These are phyloP conservation scores for Heterohyrax brucei DNA, from an alignment of 2,797 vertebrate genomes.

Conservation along the genomic window DNA sequence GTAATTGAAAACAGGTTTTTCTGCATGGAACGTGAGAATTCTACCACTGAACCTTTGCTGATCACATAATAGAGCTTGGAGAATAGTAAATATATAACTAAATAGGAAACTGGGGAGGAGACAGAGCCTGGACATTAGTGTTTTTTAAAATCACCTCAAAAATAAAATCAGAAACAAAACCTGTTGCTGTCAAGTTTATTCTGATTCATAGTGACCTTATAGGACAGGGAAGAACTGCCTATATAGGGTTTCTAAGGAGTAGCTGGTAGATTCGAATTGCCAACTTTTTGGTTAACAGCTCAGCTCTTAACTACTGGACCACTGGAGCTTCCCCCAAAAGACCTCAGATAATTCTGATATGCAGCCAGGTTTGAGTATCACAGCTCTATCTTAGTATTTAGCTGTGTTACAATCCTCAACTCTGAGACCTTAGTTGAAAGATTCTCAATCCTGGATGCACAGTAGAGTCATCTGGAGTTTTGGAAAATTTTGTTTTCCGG, in stretches of 20 bases:
- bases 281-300: no score
- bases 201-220: no score
- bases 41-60: neutral
- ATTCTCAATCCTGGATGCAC: neutral
- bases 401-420: neutral
- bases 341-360: neutral
- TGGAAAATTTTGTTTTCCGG: neutral
- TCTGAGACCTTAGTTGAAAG: neutral
- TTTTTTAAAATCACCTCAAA: slow-evolving; percentile 1
- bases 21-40: neutral
- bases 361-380: neutral
- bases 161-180: no score
- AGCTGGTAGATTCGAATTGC: no score
- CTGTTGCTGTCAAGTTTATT: no score
- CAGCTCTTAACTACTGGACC: no score
- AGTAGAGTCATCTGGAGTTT: neutral
- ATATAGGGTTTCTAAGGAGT: no score
- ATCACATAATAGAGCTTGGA: neutral
- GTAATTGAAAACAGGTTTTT: neutral
- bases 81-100: neutral
- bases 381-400: neutral
- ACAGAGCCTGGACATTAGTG: neutral
- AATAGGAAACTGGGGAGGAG: neutral
- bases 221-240: no score
- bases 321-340: neutral